phyloP scores from a whole-genome alignment of 92 coral and sea anemone genomes.

The Epizoanthus ramosus region DNA sequence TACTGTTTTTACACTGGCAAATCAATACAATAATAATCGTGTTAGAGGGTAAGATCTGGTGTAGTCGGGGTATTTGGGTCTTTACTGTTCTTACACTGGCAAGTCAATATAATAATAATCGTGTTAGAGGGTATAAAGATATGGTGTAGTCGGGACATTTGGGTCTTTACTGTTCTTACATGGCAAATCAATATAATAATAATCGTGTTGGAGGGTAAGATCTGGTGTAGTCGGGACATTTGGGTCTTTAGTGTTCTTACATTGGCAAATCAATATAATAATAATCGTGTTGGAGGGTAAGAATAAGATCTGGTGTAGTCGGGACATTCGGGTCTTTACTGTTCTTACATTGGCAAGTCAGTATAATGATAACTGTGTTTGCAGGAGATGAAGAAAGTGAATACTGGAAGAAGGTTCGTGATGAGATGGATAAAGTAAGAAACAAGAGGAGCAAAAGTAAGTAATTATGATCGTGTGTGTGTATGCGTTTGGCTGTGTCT shows the following conservation, averaged over 20 bases:
- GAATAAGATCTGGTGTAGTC: too few species aligned
- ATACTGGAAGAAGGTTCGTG: slow-evolving; percentile 56
- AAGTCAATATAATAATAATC: too few species aligned
- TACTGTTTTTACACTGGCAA: too few species aligned
- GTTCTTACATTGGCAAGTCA: background rate
- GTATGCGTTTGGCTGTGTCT: too few species aligned
- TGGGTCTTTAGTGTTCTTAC: background rate
- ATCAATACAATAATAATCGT: too few species aligned
- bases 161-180: too few species aligned
- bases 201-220: slow-evolving; percentile 88
- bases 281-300: too few species aligned
- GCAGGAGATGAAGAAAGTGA: slow-evolving; percentile 80
- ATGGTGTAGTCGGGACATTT: background rate
- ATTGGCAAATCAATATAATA: background rate
- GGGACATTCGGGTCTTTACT: too few species aligned
- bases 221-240: background rate
- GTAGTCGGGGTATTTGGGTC: too few species aligned
- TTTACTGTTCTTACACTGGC: too few species aligned
- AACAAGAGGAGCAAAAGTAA: slow-evolving; percentile 49
- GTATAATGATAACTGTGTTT: too few species aligned
- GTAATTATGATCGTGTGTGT: background rate
- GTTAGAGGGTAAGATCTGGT: slow-evolving; percentile 71
- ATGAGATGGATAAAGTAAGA: slow-evolving; percentile 47
- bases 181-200: too few species aligned
- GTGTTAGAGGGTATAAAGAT: slow-evolving; percentile 86